Base-by-base conservation (phyloP, 2,113 vertebrate genomes). In the Eulacestoma nigropectus region DNA sequence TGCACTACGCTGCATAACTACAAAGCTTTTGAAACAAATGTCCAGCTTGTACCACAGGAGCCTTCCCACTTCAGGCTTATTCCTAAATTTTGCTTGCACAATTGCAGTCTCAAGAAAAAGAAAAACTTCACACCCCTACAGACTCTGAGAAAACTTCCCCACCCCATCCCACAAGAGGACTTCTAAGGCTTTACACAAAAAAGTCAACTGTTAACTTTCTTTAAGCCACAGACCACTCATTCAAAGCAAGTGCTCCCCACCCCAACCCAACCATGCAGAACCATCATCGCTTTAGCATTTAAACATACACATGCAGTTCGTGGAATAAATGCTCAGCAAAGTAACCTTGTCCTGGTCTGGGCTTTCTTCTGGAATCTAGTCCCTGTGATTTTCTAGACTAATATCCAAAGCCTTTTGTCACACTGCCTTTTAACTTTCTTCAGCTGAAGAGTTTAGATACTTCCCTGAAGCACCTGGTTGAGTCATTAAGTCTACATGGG, bases 391-490 rank as follows among this genome's bases (percentile, higher is more conserved):
- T 72, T 56, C 65, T 84, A 88, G 77, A 63, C 33, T 85, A 95
- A 65, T n/a, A 83, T 44, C 87, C 78, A 68, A 83, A 12, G 37
- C 80, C 73, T 93, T 89, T 42, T 20, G 25, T 69, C 83, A 90
- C 62, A 85, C 18, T 11, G 77, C 60, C 77, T 83, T 89, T 92
- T 98, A 98, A 97, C 98, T 98, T 77, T 98, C 97, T 60, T 98
- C 98, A 63, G 94, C 95, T 97, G 98, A 98, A 97, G 98, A 98
- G 97, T 97, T 98, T 62, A 97, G 95, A 68, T 93, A 97, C 94
- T 98, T 97, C 87, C 91, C 91, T 76, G 95, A 95, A 60, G 92
- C 27, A 79, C 79, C 81, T 83, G 33, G 49, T 67, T 62, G 92
- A 93, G 88, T 93, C n/a, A 91, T 37, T 80, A 94, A 93, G 25